Base-by-base conservation (phyloP, 2,113 vertebrate species). In the Prinia subflava region DNA sequence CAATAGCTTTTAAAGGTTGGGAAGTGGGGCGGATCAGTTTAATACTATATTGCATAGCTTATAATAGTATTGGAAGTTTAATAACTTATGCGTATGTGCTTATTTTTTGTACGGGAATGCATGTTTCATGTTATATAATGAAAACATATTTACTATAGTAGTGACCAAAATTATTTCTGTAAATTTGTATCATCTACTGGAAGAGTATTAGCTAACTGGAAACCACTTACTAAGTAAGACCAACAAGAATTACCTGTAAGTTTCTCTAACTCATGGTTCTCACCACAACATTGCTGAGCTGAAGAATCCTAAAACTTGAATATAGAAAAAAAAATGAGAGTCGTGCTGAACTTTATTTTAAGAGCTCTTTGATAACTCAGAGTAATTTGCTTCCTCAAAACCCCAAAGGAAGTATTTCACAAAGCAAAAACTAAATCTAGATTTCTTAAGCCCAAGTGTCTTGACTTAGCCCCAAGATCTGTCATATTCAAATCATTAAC, bases 391-490 rank as follows among this genome's bases (percentile, higher is more conserved):
- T 85, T 70, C 70, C 20, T 49, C 25, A 50, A 79, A 80, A 65
- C 77, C 42, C 42, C 55, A 31, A 33, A 57, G 22, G 33, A 82
- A 77, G 12, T 33, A 47, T 74, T 71, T 90, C 60, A 69, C 11
- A 68, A 79, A 59, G 19, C 31, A 94, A 90, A 89, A 87, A 6
- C 13, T 52, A 56, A 78, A 91, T 63, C 49, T 87, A 83, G 13
- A 31, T 83, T 73, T 87, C 37, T 78, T 88, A 82, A 87, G 25
- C 31, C 41, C 57, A 67, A 27, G 20, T 69, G 49, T 62, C 55
- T 82, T 60, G 41, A 68, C 46, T 68, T 63, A 78, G 7, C 8
- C 8, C 25, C 41, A 44, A 79, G 39, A 82, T 37, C 44, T 71
- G 20, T 18, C 73, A 9, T 73, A 77, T 53, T 69, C 27, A 85